Percentiles rank a stretch among this genome's conserved stretches.
Conservation (phyloP, 2,113 vertebrate genomes). For the Cathartes aura region DNA sequence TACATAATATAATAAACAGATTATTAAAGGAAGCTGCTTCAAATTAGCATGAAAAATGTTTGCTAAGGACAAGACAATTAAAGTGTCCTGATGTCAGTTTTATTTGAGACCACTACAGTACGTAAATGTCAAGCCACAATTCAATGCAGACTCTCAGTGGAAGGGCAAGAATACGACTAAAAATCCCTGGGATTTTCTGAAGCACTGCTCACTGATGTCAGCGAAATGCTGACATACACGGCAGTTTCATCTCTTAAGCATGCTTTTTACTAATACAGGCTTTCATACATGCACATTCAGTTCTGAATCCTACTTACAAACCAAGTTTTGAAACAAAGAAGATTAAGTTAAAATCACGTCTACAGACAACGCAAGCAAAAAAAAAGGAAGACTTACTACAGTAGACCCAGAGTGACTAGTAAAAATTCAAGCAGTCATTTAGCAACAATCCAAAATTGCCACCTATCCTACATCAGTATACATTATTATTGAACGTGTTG, state of each 20-base stretch:
- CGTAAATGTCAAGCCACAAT: not conserved
- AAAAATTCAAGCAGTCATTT: not conserved
- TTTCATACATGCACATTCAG: not conserved
- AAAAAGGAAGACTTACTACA: not conserved
- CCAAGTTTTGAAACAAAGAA: not conserved
- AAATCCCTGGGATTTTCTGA: not conserved
- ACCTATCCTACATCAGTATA: not conserved
- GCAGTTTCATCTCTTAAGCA: not conserved
- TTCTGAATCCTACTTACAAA: not conserved
- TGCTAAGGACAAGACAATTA: not conserved
- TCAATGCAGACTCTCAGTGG: not conserved
- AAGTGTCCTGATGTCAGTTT: not conserved
- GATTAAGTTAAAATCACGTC: not conserved
- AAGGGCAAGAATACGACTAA: not conserved
- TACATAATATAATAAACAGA: not conserved
- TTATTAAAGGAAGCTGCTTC: slow-evolving; percentile 18
- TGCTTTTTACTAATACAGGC: not conserved
- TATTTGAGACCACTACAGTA: not conserved
- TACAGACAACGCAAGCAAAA: not conserved
- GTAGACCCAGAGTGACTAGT: not conserved
- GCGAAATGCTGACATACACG: not conserved
- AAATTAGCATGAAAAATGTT: not conserved
- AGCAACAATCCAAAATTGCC: not conserved
- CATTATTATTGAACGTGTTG: accelerated
- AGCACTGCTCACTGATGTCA: not conserved